Conservation (phyloP, 2,113 vertebrate species). For the Chamaetylas fuelleborni region DNA sequence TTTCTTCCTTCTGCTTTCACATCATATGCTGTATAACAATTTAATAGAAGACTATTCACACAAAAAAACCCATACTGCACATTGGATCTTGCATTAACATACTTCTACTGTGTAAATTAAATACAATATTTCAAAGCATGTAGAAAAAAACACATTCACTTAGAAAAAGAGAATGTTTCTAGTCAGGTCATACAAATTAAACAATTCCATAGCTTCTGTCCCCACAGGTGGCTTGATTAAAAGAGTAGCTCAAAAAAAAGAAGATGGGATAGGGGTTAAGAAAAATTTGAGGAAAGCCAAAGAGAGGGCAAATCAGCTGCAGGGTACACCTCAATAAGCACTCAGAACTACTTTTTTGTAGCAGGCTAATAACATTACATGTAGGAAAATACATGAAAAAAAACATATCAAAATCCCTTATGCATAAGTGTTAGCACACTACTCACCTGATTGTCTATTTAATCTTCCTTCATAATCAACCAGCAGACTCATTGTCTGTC, state of each 20-base stretch:
- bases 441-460: not conserved
- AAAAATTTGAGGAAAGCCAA: not conserved
- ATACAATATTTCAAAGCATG: not conserved
- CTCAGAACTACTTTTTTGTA: not conserved
- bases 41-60: not conserved
- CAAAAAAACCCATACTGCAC: accelerated
- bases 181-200: not conserved
- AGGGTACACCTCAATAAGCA: not conserved
- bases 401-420: not conserved
- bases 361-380: not conserved
- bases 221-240: not conserved
- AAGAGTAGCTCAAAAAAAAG: not conserved
- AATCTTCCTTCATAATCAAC: not conserved
- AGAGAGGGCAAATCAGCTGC: not conserved
- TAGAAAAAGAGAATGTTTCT: not conserved
- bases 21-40: accelerated
- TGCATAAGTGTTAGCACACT: not conserved
- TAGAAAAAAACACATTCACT: not conserved
- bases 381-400: not conserved
- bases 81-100: not conserved
- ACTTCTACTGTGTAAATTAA: not conserved
- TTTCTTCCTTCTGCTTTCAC: not conserved
- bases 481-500: not conserved
- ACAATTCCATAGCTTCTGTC: not conserved
- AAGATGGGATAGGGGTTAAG: accelerated